A percentile compares a stretch with the other conserved stretches of the same genome.
phyloP scores from a whole-genome alignment of 2,888 invertebrate species.

The Sicus ferrugineus region DNA sequence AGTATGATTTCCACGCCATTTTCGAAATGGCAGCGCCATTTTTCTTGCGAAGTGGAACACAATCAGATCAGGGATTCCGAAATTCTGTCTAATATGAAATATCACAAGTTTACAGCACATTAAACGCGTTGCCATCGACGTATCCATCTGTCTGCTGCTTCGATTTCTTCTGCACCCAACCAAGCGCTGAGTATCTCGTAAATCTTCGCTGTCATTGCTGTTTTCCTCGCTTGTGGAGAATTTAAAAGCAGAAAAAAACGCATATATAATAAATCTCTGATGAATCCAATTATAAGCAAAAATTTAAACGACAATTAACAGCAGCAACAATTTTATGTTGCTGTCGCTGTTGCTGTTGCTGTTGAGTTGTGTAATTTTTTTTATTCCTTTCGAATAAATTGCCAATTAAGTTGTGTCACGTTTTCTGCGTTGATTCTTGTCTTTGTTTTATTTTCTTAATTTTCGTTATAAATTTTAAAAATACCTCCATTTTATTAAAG shows the following conservation, averaged over 20 bases:
- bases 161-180: no score
- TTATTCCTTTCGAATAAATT: no score
- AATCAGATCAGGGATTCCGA: no score
- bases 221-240: neutral
- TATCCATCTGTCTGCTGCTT: no score
- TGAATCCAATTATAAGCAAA: conserved; percentile 1
- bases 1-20: no score
- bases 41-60: no score
- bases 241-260: neutral
- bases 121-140: no score
- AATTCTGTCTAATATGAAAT: no score
- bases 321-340: neutral
- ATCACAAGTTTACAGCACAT: no score
- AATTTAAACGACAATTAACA: conserved; percentile 24
- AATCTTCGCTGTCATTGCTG: no score
- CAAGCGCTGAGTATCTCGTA: no score
- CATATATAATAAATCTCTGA: conserved; percentile 3
- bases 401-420: conserved; percentile 33
- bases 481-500: conserved; percentile 15
- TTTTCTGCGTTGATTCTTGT: conserved; percentile 36
- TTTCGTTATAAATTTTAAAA: conserved; percentile 24
- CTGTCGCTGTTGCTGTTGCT: neutral
- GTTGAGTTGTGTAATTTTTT: conserved; percentile 6
- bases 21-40: no score
- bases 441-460: neutral